phyloP scores from a whole-genome alignment of 2,888 invertebrate genomes.

The Anagyrus pseudococci region DNA sequence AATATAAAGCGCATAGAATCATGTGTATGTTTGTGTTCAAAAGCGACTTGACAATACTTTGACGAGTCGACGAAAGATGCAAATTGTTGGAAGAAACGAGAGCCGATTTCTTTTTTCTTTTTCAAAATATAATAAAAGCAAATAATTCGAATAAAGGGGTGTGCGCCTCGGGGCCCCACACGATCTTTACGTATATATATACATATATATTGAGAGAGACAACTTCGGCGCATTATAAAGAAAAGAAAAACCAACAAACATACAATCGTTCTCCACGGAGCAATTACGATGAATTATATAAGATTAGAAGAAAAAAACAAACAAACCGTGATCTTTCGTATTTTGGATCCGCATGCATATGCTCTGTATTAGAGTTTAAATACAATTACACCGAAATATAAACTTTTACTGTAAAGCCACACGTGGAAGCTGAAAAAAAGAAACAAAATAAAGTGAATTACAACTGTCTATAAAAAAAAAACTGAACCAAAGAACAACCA shows the following conservation, averaged over 20 bases:
- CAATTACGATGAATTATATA: not conserved
- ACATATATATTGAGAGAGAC: too few relatives aligned
- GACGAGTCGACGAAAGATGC: too few relatives aligned
- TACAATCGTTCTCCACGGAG: too few relatives aligned
- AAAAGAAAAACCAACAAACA: not conserved
- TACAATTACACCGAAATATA: slow-evolving; percentile 51
- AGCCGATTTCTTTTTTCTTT: too few relatives aligned
- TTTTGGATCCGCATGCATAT: slow-evolving; percentile 52
- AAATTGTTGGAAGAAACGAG: slow-evolving; percentile 31
- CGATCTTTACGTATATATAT: too few relatives aligned
- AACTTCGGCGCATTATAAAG: not conserved
- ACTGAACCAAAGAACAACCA: too few relatives aligned
- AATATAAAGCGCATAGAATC: slow-evolving; percentile 42
- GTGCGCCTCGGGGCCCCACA: too few relatives aligned
- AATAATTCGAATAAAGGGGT: too few relatives aligned
- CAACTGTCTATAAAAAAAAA: slow-evolving; percentile 47
- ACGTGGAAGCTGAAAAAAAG: slow-evolving; percentile 54
- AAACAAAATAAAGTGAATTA: slow-evolving; percentile 53
- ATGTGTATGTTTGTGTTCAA: slow-evolving; percentile 38
- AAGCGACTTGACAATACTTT: slow-evolving; percentile 31
- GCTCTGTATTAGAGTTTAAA: slow-evolving; percentile 53
- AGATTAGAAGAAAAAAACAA: slow-evolving; percentile 40
- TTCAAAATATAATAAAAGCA: too few relatives aligned
- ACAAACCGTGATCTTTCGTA: slow-evolving; percentile 28
- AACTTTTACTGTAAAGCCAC: slow-evolving; percentile 57